A percentile compares a stretch with the other conserved stretches of the same genome.
phyloP scores from a whole-genome alignment of 2,888 invertebrate species.

The Pseudoips prasinana region DNA sequence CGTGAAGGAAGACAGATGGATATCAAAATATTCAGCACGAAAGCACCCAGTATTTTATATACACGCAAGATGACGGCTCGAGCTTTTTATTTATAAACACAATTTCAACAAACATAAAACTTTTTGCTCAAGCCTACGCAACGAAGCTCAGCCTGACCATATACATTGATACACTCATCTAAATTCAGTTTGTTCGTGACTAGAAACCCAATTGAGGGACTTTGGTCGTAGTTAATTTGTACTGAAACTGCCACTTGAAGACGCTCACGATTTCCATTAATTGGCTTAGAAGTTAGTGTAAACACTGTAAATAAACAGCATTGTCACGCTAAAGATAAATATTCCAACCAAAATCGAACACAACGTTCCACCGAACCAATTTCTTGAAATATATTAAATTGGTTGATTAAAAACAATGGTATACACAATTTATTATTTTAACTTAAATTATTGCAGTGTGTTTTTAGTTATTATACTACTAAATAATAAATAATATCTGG shows the following conservation, averaged over 20 bases:
- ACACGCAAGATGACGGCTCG: slow-evolving; percentile 28
- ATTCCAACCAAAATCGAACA: slow-evolving; percentile 20
- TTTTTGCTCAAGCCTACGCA: slow-evolving; percentile 41
- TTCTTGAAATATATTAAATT: no score
- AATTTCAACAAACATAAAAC: slow-evolving; percentile 51
- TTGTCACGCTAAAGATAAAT: slow-evolving; percentile 41
- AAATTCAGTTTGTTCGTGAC: slow-evolving; percentile 70
- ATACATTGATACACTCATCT: slow-evolving; percentile 70
- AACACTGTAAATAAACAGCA: slow-evolving; percentile 33
- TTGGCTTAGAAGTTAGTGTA: slow-evolving; percentile 49
- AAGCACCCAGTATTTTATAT: slow-evolving; percentile 27
- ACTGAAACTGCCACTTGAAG: slow-evolving; percentile 57
- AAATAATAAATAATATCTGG: no score
- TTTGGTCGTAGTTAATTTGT: slow-evolving; percentile 60
- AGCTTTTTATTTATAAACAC: slow-evolving; percentile 38
- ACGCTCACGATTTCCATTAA: slow-evolving; percentile 55
- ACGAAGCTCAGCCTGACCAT: slow-evolving; percentile 43
- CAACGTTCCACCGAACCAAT: slow-evolving; percentile 11
- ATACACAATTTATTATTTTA: no score
- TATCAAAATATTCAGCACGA: slow-evolving; percentile 1
- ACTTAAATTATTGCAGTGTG: no score
- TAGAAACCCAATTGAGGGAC: slow-evolving; percentile 51
- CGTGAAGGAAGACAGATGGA: no score
- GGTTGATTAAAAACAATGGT: no score
- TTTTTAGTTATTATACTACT: no score